Evolutionary conservation across 1,140 invertebrate species (phyloP).

Genomic region (Ips nitidus): DNA sequence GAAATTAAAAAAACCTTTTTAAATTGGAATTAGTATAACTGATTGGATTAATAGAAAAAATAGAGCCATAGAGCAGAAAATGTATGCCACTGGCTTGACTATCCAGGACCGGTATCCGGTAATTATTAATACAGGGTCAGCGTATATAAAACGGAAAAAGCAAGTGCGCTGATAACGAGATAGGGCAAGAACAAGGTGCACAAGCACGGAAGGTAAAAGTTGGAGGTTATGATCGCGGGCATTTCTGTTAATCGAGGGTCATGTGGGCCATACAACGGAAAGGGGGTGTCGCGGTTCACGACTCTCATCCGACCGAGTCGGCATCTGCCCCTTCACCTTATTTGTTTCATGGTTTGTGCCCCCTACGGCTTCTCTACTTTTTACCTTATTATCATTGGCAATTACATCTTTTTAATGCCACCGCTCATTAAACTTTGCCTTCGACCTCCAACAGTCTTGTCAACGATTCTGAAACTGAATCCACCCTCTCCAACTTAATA

Average conservation of each 20-base stretch:
- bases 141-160: conserved; percentile 30
- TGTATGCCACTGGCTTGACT: conserved; percentile 13
- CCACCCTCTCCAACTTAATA: too few species aligned
- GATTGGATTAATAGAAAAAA: too few species aligned
- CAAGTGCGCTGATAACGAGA: conserved; percentile 29
- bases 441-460: too few species aligned
- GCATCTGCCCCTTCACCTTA: conserved; percentile 28
- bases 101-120: conserved; percentile 14
- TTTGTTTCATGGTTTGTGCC: conserved; percentile 30
- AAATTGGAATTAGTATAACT: too few species aligned
- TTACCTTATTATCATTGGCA: not conserved
- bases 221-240: conserved; percentile 22
- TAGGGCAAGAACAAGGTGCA: conserved; percentile 29
- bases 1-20: too few species aligned
- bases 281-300: conserved; percentile 36
- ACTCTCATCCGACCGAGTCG: conserved; percentile 31
- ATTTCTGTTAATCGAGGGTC: conserved; percentile 22
- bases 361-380: not conserved
- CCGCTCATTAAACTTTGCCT: not conserved
- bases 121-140: conserved; percentile 18
- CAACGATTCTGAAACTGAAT: too few species aligned
- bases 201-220: conserved; percentile 15
- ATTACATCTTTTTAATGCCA: not conserved
- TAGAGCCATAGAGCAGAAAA: conserved; percentile 13
- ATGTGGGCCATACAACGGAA: conserved; percentile 34